A percentile compares a stretch with the other conserved stretches of the same genome.
These are phyloP conservation scores for honey bee (Apis mellifera) DNA, from an alignment of 1,140 invertebrate species.

Conservation along the genomic window DNA sequence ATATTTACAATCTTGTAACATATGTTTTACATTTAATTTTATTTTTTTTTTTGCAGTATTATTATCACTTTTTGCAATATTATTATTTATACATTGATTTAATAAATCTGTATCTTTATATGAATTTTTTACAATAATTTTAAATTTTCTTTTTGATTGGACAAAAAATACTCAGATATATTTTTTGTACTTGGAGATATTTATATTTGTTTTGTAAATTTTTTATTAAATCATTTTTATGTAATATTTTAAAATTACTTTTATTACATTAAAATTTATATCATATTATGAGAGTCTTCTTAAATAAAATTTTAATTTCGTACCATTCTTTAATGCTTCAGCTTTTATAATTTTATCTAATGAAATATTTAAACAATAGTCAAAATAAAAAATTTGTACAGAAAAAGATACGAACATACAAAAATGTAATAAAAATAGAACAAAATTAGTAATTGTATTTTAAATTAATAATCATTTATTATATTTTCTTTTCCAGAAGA, in stretches of 20 bases:
- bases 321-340: not conserved
- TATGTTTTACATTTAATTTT: conserved; percentile 20
- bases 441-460: not conserved
- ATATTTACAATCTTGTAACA: not conserved
- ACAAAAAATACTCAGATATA: not conserved
- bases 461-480: not conserved
- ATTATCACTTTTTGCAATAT: not conserved
- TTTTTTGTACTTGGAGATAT: not conserved
- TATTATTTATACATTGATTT: too few species aligned
- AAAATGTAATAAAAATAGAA: not conserved
- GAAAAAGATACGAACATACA: not conserved
- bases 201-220: not conserved
- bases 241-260: too few species aligned
- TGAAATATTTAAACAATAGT: not conserved
- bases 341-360: not conserved
- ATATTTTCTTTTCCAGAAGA: not conserved
- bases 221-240: not conserved
- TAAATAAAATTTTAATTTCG: not conserved
- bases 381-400: not conserved
- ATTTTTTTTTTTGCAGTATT: not conserved
- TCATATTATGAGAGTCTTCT: not conserved
- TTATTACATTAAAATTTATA: too few species aligned
- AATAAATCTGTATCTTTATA: too few species aligned
- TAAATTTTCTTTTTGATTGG: not conserved
- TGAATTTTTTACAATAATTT: too few species aligned